Conservation (phyloP, 2,888 invertebrate species). For the Caenorhabditis sp. region DNA sequence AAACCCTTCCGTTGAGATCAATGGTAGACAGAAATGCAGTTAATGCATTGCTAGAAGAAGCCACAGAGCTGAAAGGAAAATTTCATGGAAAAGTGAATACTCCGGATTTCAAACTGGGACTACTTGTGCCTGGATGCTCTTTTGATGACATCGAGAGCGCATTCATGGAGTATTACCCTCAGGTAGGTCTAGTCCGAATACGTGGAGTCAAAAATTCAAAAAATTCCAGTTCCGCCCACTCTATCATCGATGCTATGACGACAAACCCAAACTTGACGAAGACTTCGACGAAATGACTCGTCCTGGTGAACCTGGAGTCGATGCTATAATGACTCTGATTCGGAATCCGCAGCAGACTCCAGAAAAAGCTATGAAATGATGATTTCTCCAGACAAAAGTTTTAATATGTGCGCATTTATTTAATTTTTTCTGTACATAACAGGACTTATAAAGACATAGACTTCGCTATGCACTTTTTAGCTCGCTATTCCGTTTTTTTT, state of each 20-base stretch:
- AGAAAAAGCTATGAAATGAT: neutral
- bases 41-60: constrained; percentile 27
- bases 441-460: no score
- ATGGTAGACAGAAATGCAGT: constrained; percentile 30
- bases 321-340: neutral
- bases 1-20: constrained; percentile 7
- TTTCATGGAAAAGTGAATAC: constrained; percentile 31
- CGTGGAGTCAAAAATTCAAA: neutral
- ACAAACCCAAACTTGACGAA: neutral
- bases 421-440: no score
- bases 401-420: no score
- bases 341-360: neutral
- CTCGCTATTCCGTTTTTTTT: no score
- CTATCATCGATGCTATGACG: neutral
- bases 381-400: no score
- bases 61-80: constrained; percentile 10
- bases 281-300: constrained; percentile 17
- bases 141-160: neutral
- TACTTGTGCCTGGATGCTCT: neutral
- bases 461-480: no score
- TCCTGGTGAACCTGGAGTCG: constrained; percentile 10
- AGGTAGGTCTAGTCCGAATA: neutral
- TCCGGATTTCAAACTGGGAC: neutral
- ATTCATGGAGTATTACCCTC: constrained; percentile 1
- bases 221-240: constrained; percentile 1